phyloP scores from a whole-genome alignment of 1,140 invertebrate species.

The Leptonema lineaticorne region DNA sequence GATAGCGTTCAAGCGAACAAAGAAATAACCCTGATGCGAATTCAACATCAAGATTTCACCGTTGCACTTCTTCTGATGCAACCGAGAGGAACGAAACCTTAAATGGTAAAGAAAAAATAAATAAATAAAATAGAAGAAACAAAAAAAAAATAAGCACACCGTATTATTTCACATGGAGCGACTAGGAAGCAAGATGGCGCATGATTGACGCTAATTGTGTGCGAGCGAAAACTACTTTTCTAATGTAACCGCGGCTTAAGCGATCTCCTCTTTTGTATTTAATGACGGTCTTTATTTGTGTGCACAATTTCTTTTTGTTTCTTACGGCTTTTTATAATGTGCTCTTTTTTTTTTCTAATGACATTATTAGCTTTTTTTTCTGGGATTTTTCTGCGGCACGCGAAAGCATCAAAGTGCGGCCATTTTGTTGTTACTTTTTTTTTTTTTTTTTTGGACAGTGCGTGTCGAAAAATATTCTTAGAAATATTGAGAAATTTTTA shows the following conservation, averaged over 20 bases:
- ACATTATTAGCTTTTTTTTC: too few species aligned
- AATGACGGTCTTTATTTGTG: too few species aligned
- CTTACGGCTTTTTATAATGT: too few species aligned
- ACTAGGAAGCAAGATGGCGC: background rate
- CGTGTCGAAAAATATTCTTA: too few species aligned
- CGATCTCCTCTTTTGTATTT: background rate
- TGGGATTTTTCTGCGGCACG: too few species aligned
- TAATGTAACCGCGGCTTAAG: background rate
- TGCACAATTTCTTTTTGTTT: too few species aligned
- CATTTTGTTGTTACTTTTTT: too few species aligned
- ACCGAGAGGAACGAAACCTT: background rate
- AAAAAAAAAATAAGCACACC: background rate
- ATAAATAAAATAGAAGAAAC: background rate
- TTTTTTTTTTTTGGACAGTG: too few species aligned
- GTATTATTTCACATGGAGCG: background rate
- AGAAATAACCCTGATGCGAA: slow-evolving; percentile 2
- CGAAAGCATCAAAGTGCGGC: too few species aligned
- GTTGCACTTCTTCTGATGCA: slow-evolving; percentile 9
- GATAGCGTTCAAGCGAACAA: slow-evolving; percentile 2
- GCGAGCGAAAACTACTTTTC: background rate
- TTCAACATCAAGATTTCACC: too few species aligned
- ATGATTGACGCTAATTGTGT: slow-evolving; percentile 11
- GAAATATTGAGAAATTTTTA: too few species aligned
- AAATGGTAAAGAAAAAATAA: background rate
- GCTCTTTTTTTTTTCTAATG: too few species aligned